Base-by-base conservation (phyloP, 2,888 invertebrate species). In the Rhaphigaster nebulosa region DNA sequence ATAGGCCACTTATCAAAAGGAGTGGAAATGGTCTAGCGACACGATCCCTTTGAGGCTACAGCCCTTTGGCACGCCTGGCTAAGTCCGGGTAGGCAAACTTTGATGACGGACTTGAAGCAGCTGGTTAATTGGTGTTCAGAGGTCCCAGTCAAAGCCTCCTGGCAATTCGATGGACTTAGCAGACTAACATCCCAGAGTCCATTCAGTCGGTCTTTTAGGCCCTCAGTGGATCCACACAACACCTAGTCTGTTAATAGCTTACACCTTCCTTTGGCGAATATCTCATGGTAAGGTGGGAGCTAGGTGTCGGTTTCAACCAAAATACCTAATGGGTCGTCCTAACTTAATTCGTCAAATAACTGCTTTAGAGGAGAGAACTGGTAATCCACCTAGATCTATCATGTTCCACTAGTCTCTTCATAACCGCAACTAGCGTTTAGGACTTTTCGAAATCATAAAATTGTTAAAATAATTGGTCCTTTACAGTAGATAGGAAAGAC, bases 51-150 rank as follows among this genome's bases (percentile, higher is more conserved):
- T 84, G 84, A 84, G 84, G 84, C 41, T 45, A 84, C 84, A 45
- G 34, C 15, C 45, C 84, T 84, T 84, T 84, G n/a, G 41, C 84
- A 45, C 84, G 84, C 84, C 84, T 84, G 84, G 84, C 84, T 84
- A 45, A 84, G 84, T n/a, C 45, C 45, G 45, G 45, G 41, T 45
- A 84, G 41, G 45, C 84, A 45, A 45, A 84, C 84, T 84, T 84
- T 84, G 84, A 84, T 84, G 84, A 84, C 41, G 84, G 84, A 84
- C 84, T 45, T 45, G 84, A 84, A 84, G 84, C 84, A 84, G 84
- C 84, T 45, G 84, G 41, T 84, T 84, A 84, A 84, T 84, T 84
- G 84, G 41, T 84, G 84, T 26, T 34, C 45, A 84, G 45, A 45
- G 84, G 45, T 84, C 26, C 84, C n/a, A 84, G 84, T 84, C 84